A percentile compares a stretch with the other conserved stretches of the same genome.
These are phyloP conservation scores for Amblyjoppa fuscipennis DNA, from an alignment of 2,888 invertebrate species.

Conservation along the genomic window DNA sequence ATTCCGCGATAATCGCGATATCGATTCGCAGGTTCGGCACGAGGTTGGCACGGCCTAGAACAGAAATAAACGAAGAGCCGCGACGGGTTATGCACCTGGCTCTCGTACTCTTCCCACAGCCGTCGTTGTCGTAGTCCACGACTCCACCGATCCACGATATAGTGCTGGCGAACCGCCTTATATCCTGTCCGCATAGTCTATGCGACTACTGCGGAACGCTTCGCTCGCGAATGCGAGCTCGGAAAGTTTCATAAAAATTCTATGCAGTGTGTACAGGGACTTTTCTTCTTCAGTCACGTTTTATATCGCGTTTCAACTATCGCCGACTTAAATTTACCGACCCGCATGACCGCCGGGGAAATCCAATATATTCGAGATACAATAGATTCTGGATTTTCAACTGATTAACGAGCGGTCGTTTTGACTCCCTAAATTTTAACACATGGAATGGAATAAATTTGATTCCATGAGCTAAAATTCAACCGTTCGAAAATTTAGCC, in stretches of 20 bases:
- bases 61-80: slow-evolving; percentile 74
- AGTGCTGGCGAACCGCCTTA: neutral
- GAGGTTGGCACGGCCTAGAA: slow-evolving; percentile 77
- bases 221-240: slow-evolving; percentile 22
- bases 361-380: no score
- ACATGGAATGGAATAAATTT: no score
- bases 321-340: neutral
- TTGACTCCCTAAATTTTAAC: no score
- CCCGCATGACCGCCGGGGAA: neutral
- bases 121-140: slow-evolving; percentile 19
- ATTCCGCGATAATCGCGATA: slow-evolving; percentile 67
- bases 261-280: neutral
- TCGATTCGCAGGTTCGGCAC: slow-evolving; percentile 75
- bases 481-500: no score
- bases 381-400: no score
- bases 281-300: neutral
- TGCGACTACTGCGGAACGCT: slow-evolving; percentile 8
- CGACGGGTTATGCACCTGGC: slow-evolving; percentile 66
- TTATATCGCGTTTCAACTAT: neutral
- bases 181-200: slow-evolving; percentile 3
- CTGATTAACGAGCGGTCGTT: no score
- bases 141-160: neutral
- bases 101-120: slow-evolving; percentile 16
- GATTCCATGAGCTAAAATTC: no score
- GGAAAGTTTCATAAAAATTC: slow-evolving; percentile 7